Evolutionary conservation across 2,113 vertebrate species (phyloP).

Genomic region (Vireo altiloquus): DNA sequence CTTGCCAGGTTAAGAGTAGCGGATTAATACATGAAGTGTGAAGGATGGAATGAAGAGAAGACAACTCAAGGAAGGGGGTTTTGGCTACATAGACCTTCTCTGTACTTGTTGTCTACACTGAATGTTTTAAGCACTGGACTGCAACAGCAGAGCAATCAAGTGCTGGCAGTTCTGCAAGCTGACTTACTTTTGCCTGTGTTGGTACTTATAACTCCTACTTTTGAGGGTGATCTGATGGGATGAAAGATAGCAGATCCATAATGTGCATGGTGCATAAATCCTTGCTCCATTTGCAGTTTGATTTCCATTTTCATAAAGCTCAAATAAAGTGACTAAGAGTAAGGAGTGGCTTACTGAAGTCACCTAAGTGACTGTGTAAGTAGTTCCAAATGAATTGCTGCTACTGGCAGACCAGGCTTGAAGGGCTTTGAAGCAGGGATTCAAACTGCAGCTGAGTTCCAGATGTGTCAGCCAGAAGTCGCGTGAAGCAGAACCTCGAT

Average conservation of each 20-base stretch:
- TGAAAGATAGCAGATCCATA: neutral
- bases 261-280: neutral
- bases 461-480: neutral
- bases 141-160: neutral
- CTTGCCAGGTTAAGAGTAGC: neutral
- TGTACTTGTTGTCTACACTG: neutral
- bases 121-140: neutral
- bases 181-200: neutral
- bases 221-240: neutral
- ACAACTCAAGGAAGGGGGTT: neutral
- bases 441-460: neutral
- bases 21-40: neutral
- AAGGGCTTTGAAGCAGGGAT: neutral
- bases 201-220: neutral
- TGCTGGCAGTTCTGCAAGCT: neutral
- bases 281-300: neutral
- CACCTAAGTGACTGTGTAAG: neutral
- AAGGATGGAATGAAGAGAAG: slow-evolving; percentile 12
- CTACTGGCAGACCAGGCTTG: neutral
- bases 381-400: neutral
- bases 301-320: neutral
- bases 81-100: neutral
- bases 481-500: neutral
- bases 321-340: neutral
- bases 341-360: neutral